A percentile compares a stretch with the other conserved stretches of the same genome.
Conservation (phyloP, 1,140 invertebrate genomes). For the Euwallacea fornicatus region DNA sequence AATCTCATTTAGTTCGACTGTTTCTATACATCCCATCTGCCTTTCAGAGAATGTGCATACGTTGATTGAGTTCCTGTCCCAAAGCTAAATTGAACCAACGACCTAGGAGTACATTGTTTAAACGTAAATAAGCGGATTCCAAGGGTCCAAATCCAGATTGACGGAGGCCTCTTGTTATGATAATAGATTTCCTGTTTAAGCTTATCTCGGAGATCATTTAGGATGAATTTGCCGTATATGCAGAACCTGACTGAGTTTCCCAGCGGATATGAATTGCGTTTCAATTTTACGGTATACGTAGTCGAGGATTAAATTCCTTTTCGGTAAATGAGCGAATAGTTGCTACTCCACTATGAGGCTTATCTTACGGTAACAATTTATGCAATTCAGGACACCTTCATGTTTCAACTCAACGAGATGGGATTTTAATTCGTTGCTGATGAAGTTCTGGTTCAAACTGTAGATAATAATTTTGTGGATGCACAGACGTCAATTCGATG, state of each 20-base stretch:
- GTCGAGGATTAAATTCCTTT: no score
- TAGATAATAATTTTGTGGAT: no score
- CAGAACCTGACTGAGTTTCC: constrained; percentile 1
- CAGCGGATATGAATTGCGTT: not conserved
- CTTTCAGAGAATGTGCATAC: not conserved
- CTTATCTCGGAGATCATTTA: constrained; percentile 1
- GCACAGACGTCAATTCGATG: no score
- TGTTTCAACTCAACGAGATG: no score
- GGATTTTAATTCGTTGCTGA: no score
- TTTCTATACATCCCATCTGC: no score
- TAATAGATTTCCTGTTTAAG: constrained; percentile 10
- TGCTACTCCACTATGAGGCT: no score
- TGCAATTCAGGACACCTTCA: no score
- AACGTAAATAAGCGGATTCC: constrained; percentile 9
- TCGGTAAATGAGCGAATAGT: no score
- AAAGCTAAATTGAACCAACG: constrained; percentile 1
- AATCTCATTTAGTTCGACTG: no score
- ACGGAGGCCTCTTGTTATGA: constrained; percentile 7
- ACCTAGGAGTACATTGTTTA: not conserved
- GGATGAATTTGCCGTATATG: constrained; percentile 5
- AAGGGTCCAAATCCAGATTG: constrained; percentile 8
- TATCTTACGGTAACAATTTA: no score
- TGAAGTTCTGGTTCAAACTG: no score
- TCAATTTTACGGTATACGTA: not conserved
- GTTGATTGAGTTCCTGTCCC: not conserved